Percentiles rank a stretch among this genome's conserved stretches.
phyloP scores from a whole-genome alignment of 2,888 invertebrate species.

The Nasonovia ribisnigri region DNA sequence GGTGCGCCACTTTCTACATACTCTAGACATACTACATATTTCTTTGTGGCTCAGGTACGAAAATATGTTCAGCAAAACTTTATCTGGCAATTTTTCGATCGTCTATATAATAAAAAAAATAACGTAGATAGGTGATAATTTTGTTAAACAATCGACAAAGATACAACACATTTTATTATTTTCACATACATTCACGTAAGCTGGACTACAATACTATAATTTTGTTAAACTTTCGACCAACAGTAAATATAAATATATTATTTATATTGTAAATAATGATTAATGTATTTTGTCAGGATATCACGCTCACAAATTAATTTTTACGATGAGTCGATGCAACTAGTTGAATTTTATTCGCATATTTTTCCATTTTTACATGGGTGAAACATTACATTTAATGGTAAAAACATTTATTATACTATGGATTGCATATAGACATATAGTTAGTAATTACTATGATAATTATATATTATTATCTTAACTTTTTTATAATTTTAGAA shows the following conservation, averaged over 20 bases:
- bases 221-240: not conserved
- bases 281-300: not conserved
- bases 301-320: not conserved
- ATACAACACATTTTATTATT: not conserved
- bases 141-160: not conserved
- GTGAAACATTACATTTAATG: not conserved
- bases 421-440: not conserved
- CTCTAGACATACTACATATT: slow-evolving; percentile 92
- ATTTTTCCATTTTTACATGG: not conserved
- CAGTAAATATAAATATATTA: not conserved
- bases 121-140: not conserved
- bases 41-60: slow-evolving; percentile 93
- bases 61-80: slow-evolving; percentile 93
- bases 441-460: not conserved
- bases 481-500: not conserved
- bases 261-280: too few relatives aligned
- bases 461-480: not conserved
- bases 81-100: slow-evolving; percentile 96
- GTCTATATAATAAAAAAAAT: slow-evolving; percentile 75
- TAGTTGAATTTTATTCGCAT: not conserved
- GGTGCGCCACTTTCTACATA: slow-evolving; percentile 96
- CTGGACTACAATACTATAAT: not conserved
- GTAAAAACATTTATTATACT: not conserved
- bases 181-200: not conserved
- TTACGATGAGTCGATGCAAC: not conserved